These are phyloP conservation scores for Hypotaenidia philippensis DNA, from an alignment of 2,797 vertebrate genomes.

Conservation along the genomic window DNA sequence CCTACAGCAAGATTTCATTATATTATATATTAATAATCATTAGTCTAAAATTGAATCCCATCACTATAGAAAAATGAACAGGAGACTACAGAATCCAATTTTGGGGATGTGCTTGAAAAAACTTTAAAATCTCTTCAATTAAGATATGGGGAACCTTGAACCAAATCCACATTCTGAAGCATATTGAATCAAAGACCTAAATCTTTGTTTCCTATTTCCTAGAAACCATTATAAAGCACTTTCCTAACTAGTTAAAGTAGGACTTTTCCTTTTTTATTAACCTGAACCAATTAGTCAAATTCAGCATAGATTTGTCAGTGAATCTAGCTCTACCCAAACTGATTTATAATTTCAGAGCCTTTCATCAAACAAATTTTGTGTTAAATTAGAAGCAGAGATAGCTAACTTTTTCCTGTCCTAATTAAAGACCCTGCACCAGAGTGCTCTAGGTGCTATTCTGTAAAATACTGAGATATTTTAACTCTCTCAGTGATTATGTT, in stretches of 20 bases:
- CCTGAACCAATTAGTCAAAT: not conserved
- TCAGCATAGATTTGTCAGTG: not conserved
- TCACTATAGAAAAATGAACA: not conserved
- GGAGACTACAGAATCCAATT: not conserved
- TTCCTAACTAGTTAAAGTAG: not conserved
- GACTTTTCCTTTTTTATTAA: not conserved
- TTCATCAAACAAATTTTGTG: not conserved
- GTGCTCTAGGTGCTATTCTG: not conserved
- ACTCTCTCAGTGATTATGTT: not conserved
- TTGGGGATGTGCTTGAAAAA: not conserved
- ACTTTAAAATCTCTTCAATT: accelerated
- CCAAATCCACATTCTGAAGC: not conserved
- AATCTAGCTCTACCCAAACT: not conserved
- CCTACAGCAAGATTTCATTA: not conserved
- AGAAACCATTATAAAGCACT: not conserved
- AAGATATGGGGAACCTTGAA: accelerated
- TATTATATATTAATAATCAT: not conserved
- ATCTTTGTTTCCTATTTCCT: not conserved
- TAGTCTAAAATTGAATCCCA: not conserved
- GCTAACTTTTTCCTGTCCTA: not conserved
- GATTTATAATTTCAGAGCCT: not conserved
- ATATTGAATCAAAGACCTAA: not conserved
- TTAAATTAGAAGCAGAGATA: not conserved
- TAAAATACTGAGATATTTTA: not conserved
- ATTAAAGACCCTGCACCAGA: not conserved